Conservation (phyloP, 2,888 invertebrate genomes). For the Trichopria drosophilae region DNA sequence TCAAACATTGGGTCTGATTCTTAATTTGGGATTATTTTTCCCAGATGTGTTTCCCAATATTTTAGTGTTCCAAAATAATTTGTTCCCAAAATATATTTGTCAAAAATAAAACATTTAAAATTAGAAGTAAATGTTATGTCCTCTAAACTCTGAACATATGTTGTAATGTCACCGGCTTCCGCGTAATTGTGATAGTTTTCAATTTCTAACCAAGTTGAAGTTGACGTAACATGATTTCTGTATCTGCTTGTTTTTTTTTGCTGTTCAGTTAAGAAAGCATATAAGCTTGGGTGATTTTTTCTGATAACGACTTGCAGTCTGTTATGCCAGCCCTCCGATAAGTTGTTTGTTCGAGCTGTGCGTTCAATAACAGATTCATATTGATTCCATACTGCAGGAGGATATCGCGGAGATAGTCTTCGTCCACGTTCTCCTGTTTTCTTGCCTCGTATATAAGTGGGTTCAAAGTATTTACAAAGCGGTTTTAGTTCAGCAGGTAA, state of each 20-base stretch:
- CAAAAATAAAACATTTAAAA: too few relatives aligned
- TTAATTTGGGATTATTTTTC: too few relatives aligned
- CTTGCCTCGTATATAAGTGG: slow-evolving; percentile 3
- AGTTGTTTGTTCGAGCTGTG: background rate
- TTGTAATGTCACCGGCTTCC: too few relatives aligned
- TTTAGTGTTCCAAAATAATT: too few relatives aligned
- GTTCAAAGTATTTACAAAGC: background rate
- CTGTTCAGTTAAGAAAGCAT: background rate
- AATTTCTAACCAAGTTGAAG: too few relatives aligned
- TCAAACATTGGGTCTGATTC: too few relatives aligned
- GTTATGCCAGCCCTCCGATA: too few relatives aligned
- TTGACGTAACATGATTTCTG: background rate
- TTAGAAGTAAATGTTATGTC: too few relatives aligned
- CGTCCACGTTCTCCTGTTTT: slow-evolving; percentile 2
- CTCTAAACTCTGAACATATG: too few relatives aligned
- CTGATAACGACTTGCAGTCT: slow-evolving; percentile 3
- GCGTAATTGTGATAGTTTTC: too few relatives aligned
- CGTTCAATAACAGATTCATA: background rate
- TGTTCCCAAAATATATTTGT: too few relatives aligned
- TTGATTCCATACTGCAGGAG: background rate
- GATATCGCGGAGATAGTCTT: background rate
- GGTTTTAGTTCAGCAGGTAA: background rate
- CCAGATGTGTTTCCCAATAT: too few relatives aligned
- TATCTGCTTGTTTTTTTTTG: slow-evolving; percentile 2
- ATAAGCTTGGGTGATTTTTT: slow-evolving; percentile 1